Percentiles rank a stretch among this genome's conserved stretches.
Evolutionary conservation across 1,140 invertebrate genomes (phyloP).

Genomic region (Hirudo medicinalis): DNA sequence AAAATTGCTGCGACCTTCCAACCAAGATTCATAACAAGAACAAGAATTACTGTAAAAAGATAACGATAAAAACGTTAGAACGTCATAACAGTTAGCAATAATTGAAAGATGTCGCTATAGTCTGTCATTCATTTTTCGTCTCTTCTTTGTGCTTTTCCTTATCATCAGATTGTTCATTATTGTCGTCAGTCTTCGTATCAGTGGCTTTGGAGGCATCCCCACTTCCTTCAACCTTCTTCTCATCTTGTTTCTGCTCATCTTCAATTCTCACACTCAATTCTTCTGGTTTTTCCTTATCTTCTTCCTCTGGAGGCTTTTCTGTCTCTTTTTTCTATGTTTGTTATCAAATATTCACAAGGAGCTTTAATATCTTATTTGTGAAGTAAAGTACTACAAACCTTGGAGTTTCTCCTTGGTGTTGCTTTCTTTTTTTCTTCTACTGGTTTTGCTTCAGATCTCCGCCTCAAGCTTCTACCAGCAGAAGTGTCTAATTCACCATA

Average conservation of each 20-base stretch:
- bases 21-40: no score
- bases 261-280: neutral
- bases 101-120: neutral
- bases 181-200: neutral
- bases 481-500: slow-evolving; percentile 12
- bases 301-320: slow-evolving; percentile 1
- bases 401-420: slow-evolving; percentile 1
- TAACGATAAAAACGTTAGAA: slow-evolving; percentile 7
- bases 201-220: neutral
- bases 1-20: no score
- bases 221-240: neutral
- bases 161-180: slow-evolving; percentile 12
- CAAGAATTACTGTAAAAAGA: slow-evolving; percentile 7
- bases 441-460: slow-evolving; percentile 9
- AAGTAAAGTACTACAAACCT: neutral
- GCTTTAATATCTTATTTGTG: neutral
- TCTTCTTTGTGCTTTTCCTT: slow-evolving; percentile 7
- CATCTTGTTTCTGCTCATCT: slow-evolving; percentile 1
- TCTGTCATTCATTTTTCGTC: slow-evolving; percentile 7
- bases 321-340: neutral
- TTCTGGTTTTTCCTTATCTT: slow-evolving; percentile 6
- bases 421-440: slow-evolving; percentile 11
- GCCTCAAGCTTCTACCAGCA: neutral
- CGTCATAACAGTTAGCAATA: slow-evolving; percentile 2
- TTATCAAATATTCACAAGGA: neutral